Conservation (phyloP, 2,888 invertebrate genomes). For the Pollenia labialis region DNA sequence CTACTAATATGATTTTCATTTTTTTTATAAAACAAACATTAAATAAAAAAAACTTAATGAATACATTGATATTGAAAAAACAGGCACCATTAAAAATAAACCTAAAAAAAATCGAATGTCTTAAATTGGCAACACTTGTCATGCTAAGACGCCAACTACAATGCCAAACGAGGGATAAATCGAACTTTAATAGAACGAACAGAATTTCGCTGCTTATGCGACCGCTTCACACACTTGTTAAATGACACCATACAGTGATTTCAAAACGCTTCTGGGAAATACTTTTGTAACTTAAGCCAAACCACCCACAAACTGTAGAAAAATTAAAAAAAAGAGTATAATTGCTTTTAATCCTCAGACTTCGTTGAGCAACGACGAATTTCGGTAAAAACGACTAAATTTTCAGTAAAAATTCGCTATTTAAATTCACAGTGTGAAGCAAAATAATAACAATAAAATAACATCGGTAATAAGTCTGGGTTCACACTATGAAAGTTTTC, state of each 20-base stretch:
- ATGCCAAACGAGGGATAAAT: background rate
- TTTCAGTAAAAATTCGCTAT: no score
- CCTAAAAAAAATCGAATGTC: constrained; percentile 3
- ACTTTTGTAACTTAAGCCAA: no score
- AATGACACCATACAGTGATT: constrained; percentile 47
- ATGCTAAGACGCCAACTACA: constrained; percentile 10
- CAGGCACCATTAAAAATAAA: background rate
- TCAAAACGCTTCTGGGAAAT: no score
- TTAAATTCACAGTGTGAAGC: no score
- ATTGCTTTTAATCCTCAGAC: no score
- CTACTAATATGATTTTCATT: background rate
- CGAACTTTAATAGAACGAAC: background rate
- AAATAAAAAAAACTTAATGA: background rate
- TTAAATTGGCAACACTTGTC: constrained; percentile 56
- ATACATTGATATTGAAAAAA: constrained; percentile 7
- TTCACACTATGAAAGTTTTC: no score
- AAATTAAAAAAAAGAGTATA: no score
- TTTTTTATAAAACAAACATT: constrained; percentile 12
- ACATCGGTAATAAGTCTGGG: no score
- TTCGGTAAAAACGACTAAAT: no score
- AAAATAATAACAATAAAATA: no score
- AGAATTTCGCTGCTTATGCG: background rate
- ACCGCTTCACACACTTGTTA: constrained; percentile 37
- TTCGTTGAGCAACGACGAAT: no score
- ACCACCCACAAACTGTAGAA: no score